These are phyloP conservation scores for Scomberomorus guttatus DNA, from an alignment of 2,797 vertebrate species.

Conservation along the genomic window DNA sequence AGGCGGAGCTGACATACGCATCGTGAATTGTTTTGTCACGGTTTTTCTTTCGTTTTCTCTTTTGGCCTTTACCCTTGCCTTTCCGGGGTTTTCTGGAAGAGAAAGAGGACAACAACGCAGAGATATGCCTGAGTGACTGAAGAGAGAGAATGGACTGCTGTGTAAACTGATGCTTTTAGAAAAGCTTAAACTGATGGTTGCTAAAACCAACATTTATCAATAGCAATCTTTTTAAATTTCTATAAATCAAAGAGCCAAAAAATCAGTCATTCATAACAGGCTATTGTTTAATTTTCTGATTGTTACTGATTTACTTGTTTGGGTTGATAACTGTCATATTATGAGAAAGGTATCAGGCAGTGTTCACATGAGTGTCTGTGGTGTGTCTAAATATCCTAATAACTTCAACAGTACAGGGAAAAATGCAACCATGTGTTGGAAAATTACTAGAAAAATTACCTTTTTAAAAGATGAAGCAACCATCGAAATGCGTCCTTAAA, in stretches of 20 bases:
- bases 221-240: neutral
- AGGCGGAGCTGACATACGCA: conserved; percentile 89
- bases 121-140: conserved; percentile 78
- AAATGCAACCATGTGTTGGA: conserved; percentile 3
- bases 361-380: conserved; percentile 2
- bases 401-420: neutral
- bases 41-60: conserved; percentile 99
- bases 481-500: neutral
- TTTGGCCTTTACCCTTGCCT: conserved; percentile 97
- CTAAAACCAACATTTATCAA: conserved; percentile 25
- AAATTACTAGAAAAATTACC: neutral
- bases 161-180: conserved; percentile 22
- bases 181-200: conserved; percentile 23
- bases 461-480: conserved; percentile 18
- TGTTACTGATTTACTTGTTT: conserved; percentile 15
- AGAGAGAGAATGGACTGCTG: conserved; percentile 47
- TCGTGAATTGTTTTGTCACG: conserved; percentile 89
- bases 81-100: conserved; percentile 97
- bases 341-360: conserved; percentile 27
- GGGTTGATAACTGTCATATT: neutral
- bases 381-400: neutral
- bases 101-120: conserved; percentile 87
- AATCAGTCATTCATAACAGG: conserved; percentile 25
- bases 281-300: conserved; percentile 13
- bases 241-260: conserved; percentile 20